Evolutionary conservation across 2,888 invertebrate genomes (phyloP).

Genomic region (Clivina fossor): DNA sequence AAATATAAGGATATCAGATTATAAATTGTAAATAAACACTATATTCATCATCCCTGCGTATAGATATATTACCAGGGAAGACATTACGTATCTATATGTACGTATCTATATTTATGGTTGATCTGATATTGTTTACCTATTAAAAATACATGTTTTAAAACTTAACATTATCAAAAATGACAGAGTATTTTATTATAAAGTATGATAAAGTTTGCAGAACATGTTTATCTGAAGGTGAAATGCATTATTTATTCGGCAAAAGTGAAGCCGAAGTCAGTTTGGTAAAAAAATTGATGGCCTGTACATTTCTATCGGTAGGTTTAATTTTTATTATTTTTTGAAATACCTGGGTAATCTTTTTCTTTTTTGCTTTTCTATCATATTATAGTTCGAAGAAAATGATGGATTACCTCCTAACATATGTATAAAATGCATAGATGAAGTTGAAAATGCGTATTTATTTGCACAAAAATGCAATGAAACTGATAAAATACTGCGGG

Average conservation of each 20-base stretch:
- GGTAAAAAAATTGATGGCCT: neutral
- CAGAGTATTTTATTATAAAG: no score
- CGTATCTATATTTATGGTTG: no score
- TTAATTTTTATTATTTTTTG: neutral
- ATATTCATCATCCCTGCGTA: no score
- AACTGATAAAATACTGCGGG: neutral
- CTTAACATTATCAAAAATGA: no score
- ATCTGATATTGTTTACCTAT: no score
- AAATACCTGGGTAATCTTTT: neutral
- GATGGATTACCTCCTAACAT: neutral
- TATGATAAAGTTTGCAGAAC: slow-evolving; percentile 4
- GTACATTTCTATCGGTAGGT: neutral
- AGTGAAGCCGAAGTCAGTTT: neutral
- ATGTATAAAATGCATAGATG: neutral
- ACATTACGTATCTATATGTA: no score
- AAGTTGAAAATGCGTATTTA: neutral
- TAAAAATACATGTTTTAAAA: no score
- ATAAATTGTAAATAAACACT: no score
- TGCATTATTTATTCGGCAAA: neutral
- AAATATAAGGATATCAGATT: no score
- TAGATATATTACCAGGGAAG: no score
- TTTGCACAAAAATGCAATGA: neutral
- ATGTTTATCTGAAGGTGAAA: neutral
- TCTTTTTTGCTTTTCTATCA: neutral
- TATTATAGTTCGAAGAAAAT: neutral